Evolutionary conservation across 53 echinoderm and acorn worm genomes (phyloP).

Genomic region (Temnopleurus reevesii): DNA sequence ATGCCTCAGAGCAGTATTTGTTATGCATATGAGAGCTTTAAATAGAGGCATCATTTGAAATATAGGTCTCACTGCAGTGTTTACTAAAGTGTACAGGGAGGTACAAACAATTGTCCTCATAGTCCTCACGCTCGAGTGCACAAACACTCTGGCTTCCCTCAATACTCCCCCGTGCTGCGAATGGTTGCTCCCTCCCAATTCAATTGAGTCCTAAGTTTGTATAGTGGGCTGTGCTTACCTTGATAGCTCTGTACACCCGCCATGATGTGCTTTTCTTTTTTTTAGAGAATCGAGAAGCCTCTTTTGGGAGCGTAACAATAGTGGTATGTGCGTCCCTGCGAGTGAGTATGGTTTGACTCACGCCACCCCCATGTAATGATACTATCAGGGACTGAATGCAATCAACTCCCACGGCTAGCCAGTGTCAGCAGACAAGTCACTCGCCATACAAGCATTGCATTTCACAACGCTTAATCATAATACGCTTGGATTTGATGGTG

Average conservation of each 20-base stretch:
- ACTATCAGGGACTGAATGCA: neutral
- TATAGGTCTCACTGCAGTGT: neutral
- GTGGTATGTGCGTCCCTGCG: constrained; percentile 38
- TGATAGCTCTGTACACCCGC: neutral
- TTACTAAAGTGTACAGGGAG: constrained; percentile 17
- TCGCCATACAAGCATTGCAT: neutral
- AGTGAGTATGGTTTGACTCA: constrained; percentile 33
- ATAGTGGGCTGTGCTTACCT: constrained; percentile 29
- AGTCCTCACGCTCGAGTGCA: constrained; percentile 12
- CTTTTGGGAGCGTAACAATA: constrained; percentile 28
- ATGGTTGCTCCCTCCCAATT: constrained; percentile 38
- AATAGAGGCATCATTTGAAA: constrained; percentile 47
- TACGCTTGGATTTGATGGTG: neutral
- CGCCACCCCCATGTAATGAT: constrained; percentile 31
- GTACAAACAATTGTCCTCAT: constrained; percentile 25
- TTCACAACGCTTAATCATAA: constrained; percentile 27
- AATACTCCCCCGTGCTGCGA: neutral
- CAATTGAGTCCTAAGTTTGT: constrained; percentile 3
- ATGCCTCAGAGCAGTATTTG: neutral
- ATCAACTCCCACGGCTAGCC: constrained; percentile 29
- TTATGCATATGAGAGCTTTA: constrained; percentile 45
- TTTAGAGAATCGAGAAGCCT: constrained; percentile 8
- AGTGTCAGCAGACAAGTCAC: neutral
- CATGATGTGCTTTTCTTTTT: constrained; percentile 45
- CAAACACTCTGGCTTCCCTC: constrained; percentile 47